Base-by-base conservation (phyloP, 2,888 invertebrate species). In the Apamea anceps region DNA sequence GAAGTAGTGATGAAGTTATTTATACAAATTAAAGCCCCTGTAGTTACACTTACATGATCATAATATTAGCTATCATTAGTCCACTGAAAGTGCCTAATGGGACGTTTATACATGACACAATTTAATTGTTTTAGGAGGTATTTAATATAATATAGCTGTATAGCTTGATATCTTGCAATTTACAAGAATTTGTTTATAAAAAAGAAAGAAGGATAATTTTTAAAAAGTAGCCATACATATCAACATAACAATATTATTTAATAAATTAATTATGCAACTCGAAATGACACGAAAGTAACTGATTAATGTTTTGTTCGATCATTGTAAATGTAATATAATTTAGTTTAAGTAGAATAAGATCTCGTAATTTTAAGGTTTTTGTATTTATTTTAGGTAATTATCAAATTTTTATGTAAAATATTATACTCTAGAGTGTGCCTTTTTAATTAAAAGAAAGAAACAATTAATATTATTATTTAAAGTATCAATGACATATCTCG, bases 331-430 rank as follows among this genome's bases (percentile, higher is more conserved):
- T 72, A 77, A 78, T 72, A 32, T 73, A 37, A 77, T 48, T 67
- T 54, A 18, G 15, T 28, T 0, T 82, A 80, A 80, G 54, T 92
- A 92, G 89, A 77, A 72, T 92, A 90, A 90, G 90, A 92, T 91
- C 91, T 92, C 91, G 87, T 91, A 77, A 66, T 81, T 71, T 48
- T 89, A 85, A 80, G 81, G 67, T 72, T 88, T 88, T 88, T 89
- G 77, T 91, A 88, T 89, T 89, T 89, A 88, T 88, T 89, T 73
- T 87, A 90, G 84, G 70, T 71, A 42, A 79, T 68, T 74, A 80
- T 71, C 15, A 63, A 79, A 68, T 81, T 71, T 25, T 75, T 67
- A 28, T 80, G 42, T 79, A 37, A 48, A 65, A 51, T 60, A n/a
- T 42, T 60, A n/a, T 42, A n/a, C 7, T 71, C 10, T 63, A 37